Base-by-base conservation (phyloP, 2,888 invertebrate genomes). In the Meiosimyza decipiens region DNA sequence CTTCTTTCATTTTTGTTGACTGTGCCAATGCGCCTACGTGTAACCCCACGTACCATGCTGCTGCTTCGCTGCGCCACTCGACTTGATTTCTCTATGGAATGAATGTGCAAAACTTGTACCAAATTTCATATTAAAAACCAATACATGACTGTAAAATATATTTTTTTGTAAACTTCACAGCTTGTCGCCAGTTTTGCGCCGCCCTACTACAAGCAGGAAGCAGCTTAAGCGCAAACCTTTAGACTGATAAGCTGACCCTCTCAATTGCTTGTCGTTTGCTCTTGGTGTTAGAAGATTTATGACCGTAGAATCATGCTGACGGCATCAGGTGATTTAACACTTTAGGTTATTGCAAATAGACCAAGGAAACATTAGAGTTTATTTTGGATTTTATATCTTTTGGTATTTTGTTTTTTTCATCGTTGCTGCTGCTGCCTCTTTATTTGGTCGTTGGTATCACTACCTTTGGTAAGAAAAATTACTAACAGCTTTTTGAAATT, bases 241-340 rank as follows among this genome's bases (percentile, higher is more conserved):
- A 18, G 12, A 40, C 63, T 71, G 71, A 71, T 71, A 71, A 71
- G 71, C 71, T 63, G 64, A 63, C 63, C 63, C 63, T 40, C 71
- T 71, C 64, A 71, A 71, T 71, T 71, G 71, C 63, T 63, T 49
- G 50, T 63, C 47, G 71, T 71, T 71, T 71, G 71, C 63, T 54
- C 47, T 64, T 40, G 40, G 51, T 28, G 47, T 63, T 71, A 49
- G 65, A 78, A 82, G 83, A 82, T 82, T 82, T 82, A 82, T 82
- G 83, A 80, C 80, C 80, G 80, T 80, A 82, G 82, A 82, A 84
- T 83, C 85, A 84, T 83, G 84, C 84, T 84, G 83, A 84, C 82
- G 85, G 82, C 82, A 84, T 84, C 84, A 83, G 84, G 83, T 84
- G 84, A 83, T 84, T 84, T 84, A 83, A 84, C 85, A 84, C 85